Base-by-base conservation (phyloP, 2,797 vertebrate genomes). In the Phaenicophaeus curvirostris region DNA sequence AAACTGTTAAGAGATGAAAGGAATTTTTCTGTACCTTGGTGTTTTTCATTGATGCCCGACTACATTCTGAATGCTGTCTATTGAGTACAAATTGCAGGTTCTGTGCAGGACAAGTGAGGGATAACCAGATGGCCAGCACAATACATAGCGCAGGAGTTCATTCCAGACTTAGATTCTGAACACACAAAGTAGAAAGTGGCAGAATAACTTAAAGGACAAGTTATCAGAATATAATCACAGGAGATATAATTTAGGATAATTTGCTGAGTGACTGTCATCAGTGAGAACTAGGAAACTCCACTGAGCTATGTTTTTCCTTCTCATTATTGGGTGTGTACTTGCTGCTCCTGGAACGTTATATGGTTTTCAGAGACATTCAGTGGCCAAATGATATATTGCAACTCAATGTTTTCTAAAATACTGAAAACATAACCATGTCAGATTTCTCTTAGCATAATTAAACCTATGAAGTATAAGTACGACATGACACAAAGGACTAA, bases 281-380 rank as follows among this genome's bases (percentile, higher is more conserved):
- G 24, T 19, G 6, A 44, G 7, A 55, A 50, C 0, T 2, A 0
- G 8, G n/a, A 23, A 83, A 69, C 48, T 90, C 46, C 18, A 3
- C 0, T 62, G 15, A 54, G 24, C 31, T 41, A 16, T 14, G 10
- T 0, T 2, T 41, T 74, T 87, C 50, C 39, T 39, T 6, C 33
- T 68, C 50, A 65, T 51, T 35, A 17, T 4, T n/a, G 16, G 14
- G 10, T 25, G 77, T 3, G 2, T 30, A 37, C 21, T 61, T 42
- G 13, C 58, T 76, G 28, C 21, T 89, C 15, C 33, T 39, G 9
- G 42, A 67, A 72, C 72, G 87, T 95, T 59, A 21, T 6, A 31
- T n/a, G 90, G 95, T 76, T 95, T 93, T 91, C 87, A 91, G 96
- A 95, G 94, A 94, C 95, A 81, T 96, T 77, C 59, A 95, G 95